Evolutionary conservation across 2,888 invertebrate genomes (phyloP).

Genomic region (Epinotia demarniana): DNA sequence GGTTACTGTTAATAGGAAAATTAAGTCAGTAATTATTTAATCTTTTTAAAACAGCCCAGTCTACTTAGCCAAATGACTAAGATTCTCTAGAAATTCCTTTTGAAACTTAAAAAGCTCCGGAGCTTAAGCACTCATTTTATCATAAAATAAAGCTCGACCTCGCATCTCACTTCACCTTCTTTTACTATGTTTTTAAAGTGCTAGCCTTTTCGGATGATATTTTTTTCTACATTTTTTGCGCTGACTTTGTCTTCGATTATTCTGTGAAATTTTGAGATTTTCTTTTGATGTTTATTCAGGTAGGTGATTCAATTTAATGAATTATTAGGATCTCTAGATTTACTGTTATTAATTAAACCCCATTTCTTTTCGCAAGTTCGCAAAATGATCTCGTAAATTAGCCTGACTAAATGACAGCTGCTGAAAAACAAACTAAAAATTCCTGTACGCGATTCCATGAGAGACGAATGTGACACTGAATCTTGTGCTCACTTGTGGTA

Average conservation of each 20-base stretch:
- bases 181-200: neutral
- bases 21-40: neutral
- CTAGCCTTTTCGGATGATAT: neutral
- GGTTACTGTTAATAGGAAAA: neutral
- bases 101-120: slow-evolving; percentile 1
- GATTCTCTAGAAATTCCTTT: neutral
- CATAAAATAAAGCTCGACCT: neutral
- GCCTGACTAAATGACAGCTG: too few relatives aligned
- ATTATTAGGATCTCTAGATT: neutral
- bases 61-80: neutral
- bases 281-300: neutral
- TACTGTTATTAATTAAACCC: neutral
- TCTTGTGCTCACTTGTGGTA: too few relatives aligned
- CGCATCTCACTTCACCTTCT: neutral
- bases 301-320: neutral
- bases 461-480: too few relatives aligned
- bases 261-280: neutral
- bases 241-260: neutral
- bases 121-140: neutral
- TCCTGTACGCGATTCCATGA: too few relatives aligned
- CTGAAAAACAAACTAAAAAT: too few relatives aligned
- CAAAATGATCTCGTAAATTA: too few relatives aligned
- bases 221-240: neutral
- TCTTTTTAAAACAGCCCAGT: neutral
- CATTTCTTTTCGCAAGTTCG: too few relatives aligned